Evolutionary conservation across 2,888 invertebrate species (phyloP).

Genomic region (Xestoiulus laeticollis): DNA sequence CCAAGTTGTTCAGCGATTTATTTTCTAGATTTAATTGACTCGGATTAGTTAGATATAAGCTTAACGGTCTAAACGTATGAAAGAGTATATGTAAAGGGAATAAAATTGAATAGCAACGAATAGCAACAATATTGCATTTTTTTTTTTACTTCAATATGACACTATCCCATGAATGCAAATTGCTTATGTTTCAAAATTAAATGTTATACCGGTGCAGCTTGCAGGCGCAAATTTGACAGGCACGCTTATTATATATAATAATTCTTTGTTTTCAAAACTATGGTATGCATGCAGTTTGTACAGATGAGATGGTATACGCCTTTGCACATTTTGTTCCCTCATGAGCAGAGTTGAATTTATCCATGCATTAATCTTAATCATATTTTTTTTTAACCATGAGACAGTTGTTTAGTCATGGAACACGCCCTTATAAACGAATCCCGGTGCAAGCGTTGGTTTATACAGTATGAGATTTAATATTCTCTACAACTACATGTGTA

Average conservation of each 20-base stretch:
- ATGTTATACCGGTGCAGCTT: neutral
- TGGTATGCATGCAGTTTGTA: neutral
- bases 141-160: neutral
- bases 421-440: neutral
- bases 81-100: neutral
- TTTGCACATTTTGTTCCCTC: conserved; percentile 13
- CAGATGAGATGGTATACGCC: neutral
- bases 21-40: neutral
- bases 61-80: too few species aligned
- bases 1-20: neutral
- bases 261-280: neutral
- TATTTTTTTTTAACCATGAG: conserved; percentile 13
- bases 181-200: neutral
- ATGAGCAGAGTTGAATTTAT: neutral
- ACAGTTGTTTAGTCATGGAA: conserved; percentile 21
- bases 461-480: too few species aligned
- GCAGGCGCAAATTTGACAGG: neutral
- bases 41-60: neutral
- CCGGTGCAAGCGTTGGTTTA: neutral
- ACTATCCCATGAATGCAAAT: neutral
- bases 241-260: neutral
- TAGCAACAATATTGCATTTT: neutral
- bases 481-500: too few species aligned
- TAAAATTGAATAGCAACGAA: neutral
- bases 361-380: conserved; percentile 25